Evolutionary conservation across 2,113 vertebrate species (phyloP).

Genomic region (Petroica traversi): DNA sequence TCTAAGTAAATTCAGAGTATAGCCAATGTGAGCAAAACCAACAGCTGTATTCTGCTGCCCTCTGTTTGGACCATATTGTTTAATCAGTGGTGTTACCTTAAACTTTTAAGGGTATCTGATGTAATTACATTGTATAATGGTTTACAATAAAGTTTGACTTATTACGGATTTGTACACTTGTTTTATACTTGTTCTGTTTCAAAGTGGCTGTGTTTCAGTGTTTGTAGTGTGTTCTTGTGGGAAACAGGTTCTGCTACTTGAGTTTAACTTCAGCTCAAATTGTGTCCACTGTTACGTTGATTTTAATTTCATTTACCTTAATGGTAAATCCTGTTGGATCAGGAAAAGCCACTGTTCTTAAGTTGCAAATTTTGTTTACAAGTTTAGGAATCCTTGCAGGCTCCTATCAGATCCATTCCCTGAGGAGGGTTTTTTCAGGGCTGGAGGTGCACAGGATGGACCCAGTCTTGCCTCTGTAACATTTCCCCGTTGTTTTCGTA

Average conservation of each 20-base stretch:
- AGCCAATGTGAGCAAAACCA: conserved; percentile 23
- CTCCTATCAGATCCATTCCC: neutral
- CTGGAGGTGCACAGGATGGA: neutral
- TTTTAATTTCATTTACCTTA: neutral
- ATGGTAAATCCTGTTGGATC: neutral
- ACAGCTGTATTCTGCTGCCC: conserved; percentile 42
- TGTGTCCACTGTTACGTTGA: neutral
- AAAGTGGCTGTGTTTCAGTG: rapidly evolving
- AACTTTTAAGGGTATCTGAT: conserved; percentile 68
- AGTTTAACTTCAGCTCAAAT: neutral
- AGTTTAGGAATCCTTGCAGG: neutral
- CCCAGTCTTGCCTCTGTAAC: neutral
- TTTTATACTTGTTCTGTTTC: neutral
- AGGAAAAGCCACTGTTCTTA: neutral
- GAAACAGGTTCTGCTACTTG: neutral
- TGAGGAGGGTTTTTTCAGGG: neutral
- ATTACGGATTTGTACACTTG: conserved; percentile 37
- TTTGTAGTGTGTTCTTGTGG: neutral
- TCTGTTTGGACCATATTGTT: conserved; percentile 35
- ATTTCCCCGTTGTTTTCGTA: neutral
- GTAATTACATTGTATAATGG: conserved; percentile 75
- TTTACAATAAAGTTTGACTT: conserved; percentile 87
- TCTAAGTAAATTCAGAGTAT: conserved; percentile 41
- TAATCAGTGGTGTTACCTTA: conserved; percentile 45
- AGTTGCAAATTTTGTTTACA: neutral